Evolutionary conservation across 2,888 invertebrate genomes (phyloP).

Genomic region (Ferdinandea cuprea): DNA sequence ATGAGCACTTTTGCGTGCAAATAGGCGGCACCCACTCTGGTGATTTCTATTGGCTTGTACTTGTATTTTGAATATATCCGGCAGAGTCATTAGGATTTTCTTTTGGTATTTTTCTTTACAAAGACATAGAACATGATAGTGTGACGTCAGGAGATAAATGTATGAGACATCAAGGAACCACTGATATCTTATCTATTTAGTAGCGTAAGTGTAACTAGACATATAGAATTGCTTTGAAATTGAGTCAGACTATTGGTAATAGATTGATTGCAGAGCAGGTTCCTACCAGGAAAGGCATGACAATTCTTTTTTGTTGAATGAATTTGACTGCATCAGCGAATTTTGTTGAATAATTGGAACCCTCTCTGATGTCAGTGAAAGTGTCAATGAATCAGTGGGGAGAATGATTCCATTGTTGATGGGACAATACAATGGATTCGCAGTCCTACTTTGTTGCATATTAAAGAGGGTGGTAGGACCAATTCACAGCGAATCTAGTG

Average conservation of each 20-base stretch:
- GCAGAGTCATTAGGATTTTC: constrained; percentile 50
- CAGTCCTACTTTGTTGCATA: too few relatives aligned
- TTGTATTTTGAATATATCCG: constrained; percentile 3
- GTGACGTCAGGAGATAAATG: constrained; percentile 43
- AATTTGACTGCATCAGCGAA: constrained; percentile 38
- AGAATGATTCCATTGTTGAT: constrained; percentile 1
- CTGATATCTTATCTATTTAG: background rate
- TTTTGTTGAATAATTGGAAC: constrained; percentile 13
- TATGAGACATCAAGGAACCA: constrained; percentile 50
- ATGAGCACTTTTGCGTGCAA: constrained; percentile 19
- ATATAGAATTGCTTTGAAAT: background rate
- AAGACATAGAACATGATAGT: constrained; percentile 10
- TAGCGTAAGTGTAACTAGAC: background rate
- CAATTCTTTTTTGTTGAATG: background rate
- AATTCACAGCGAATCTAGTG: too few relatives aligned
- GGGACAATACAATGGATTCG: background rate
- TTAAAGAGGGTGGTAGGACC: too few relatives aligned
- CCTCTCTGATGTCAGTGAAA: background rate
- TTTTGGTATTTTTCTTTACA: constrained; percentile 21
- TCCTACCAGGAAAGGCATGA: background rate
- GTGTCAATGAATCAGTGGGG: constrained; percentile 31
- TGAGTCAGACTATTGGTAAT: background rate
- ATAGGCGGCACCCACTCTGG: constrained; percentile 48
- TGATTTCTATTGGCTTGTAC: constrained; percentile 37
- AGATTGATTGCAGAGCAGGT: background rate